phyloP scores from a whole-genome alignment of 1,140 invertebrate species.

The Delia radicum region DNA sequence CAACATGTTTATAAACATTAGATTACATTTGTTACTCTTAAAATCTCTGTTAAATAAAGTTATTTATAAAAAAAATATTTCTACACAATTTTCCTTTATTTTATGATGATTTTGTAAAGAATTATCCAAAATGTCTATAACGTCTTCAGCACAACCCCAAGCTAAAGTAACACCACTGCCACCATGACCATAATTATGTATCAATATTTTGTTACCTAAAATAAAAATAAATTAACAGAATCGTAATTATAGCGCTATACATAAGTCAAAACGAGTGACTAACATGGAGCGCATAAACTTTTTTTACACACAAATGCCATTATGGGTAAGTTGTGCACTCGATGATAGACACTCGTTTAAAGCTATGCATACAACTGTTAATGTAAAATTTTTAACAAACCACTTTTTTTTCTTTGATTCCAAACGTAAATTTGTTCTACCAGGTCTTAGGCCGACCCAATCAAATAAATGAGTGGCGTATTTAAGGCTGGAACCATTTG shows the following conservation, averaged over 20 bases:
- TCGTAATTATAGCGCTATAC: no score
- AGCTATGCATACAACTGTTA: no score
- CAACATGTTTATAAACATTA: constrained; percentile 10
- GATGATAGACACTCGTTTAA: no score
- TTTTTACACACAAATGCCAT: no score
- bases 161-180: constrained; percentile 81
- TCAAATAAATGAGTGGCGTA: constrained; percentile 61
- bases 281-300: no score
- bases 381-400: no score
- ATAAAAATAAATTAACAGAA: neutral
- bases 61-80: neutral
- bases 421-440: constrained; percentile 64
- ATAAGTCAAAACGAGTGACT: no score
- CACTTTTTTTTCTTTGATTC: constrained; percentile 60
- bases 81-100: constrained; percentile 40
- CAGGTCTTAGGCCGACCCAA: constrained; percentile 76
- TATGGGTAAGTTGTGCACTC: no score
- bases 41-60: no score
- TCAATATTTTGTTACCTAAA: constrained; percentile 59
- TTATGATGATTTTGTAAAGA: neutral
- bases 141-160: constrained; percentile 79
- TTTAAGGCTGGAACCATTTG: constrained; percentile 62
- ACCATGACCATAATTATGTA: constrained; percentile 93
- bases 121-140: constrained; percentile 58
- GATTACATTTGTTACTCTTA: neutral